Base-by-base conservation (phyloP, 2,888 invertebrate genomes). In the Microctonus brassicae region DNA sequence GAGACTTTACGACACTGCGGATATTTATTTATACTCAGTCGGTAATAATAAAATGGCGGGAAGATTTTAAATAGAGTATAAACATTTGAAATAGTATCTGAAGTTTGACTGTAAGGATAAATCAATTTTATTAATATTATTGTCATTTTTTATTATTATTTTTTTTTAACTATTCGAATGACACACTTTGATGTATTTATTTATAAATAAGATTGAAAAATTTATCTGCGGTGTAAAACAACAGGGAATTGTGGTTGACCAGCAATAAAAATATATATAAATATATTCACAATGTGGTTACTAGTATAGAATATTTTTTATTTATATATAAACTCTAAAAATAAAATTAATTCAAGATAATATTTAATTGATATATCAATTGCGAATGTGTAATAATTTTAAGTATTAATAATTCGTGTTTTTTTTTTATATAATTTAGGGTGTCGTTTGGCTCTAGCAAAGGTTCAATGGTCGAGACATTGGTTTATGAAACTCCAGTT, bases 371-470 rank as follows among this genome's bases (percentile, higher is more conserved):
- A 13, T n/a, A 55, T 55, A n/a, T 5, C 22, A 33, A 6, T n/a
- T n/a, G n/a, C n/a, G n/a, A n/a, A 13, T 36, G 13, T 24, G 20
- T 24, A 60, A 53, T 9, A 17, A 58, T 22, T 4, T 47, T 1
- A 10, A 17, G 53, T 20, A 13, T 55, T 7, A 29, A 29, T 9
- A 17, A 22, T 57, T 24, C 29, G 11, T n/a, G 1, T 63, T 58
- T 22, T 60, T 11, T 29, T 39, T 26, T 58, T 58, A 77, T 74
- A 79, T 73, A 73, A 89, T 89, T 13, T 91, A 97, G 96, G 90
- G 97, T 97, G 78, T 96, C 96, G 64, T 97, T 97, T 88, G 97
- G 96, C 79, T 96, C 96, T 87, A 96, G 96, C 79, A 96, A 96
- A 88, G 96, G 96, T 78, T 96, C 96, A 65, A 96, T 97, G 96